Conservation (phyloP, 2,113 vertebrate species). For the Ciconia stormi region DNA sequence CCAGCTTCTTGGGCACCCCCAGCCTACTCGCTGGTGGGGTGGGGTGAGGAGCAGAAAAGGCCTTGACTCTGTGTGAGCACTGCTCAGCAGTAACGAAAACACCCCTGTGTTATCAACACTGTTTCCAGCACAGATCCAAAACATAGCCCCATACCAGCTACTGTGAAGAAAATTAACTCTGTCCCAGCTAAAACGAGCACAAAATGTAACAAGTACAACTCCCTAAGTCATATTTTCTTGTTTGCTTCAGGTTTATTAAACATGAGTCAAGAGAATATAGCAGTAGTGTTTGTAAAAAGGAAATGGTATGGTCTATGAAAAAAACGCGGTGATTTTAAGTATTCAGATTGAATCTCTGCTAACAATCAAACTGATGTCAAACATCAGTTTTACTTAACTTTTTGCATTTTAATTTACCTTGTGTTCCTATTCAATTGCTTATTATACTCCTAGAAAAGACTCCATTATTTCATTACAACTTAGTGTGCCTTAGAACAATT, state of each 20-base stretch:
- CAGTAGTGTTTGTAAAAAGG: neutral
- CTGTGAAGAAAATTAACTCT: no score
- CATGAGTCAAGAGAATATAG: fast-evolving
- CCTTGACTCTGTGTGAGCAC: no score
- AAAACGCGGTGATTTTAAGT: neutral
- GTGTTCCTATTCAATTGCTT: neutral
- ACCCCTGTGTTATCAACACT: no score
- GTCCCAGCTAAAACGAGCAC: no score
- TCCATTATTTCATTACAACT: neutral
- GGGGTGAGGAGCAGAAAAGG: no score
- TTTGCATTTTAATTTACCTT: neutral
- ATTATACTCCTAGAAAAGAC: neutral
- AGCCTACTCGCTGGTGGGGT: no score
- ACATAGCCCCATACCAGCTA: no score
- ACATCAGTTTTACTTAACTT: neutral
- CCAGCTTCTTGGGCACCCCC: no score
- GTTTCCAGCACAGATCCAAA: no score
- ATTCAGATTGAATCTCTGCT: neutral
- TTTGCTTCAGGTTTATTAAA: neutral
- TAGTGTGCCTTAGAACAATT: neutral
- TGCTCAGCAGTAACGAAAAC: no score
- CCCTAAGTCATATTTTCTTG: neutral
- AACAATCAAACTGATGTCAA: neutral
- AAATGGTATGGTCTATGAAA: neutral
- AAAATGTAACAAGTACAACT: neutral